phyloP scores from a whole-genome alignment of 64 coral and sea anemone species.

The Cladopsammia gracilis region DNA sequence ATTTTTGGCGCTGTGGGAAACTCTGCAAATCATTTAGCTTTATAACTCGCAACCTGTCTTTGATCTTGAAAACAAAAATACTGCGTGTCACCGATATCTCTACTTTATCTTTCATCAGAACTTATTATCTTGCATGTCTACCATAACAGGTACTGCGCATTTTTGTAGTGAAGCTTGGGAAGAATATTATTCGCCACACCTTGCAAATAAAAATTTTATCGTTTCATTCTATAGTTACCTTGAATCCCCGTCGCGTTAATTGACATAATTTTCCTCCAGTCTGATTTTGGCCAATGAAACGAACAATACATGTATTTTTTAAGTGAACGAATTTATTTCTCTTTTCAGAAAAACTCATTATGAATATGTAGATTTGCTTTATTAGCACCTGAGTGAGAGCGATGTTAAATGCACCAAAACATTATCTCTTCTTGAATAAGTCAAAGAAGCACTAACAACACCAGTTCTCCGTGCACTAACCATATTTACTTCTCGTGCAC shows the following conservation, averaged over 20 bases:
- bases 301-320: constrained; percentile 28
- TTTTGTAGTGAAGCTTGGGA: neutral
- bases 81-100: too few relatives aligned
- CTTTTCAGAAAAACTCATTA: constrained; percentile 26
- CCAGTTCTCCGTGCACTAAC: neutral
- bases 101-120: too few relatives aligned
- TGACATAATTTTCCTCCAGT: neutral
- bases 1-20: too few relatives aligned
- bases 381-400: constrained; percentile 32
- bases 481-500: neutral
- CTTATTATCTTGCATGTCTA: neutral
- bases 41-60: too few relatives aligned
- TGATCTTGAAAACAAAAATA: too few relatives aligned
- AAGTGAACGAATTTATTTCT: constrained; percentile 37
- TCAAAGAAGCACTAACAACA: neutral
- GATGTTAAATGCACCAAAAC: constrained; percentile 20
- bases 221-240: neutral
- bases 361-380: constrained; percentile 50
- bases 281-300: constrained; percentile 10
- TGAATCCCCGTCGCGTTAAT: neutral
- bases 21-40: too few relatives aligned
- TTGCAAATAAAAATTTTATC: neutral
- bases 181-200: neutral
- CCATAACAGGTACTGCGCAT: neutral
- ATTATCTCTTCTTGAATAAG: neutral